Base-by-base conservation (phyloP, 2,113 vertebrate species). In the Laticauda laticaudata region DNA sequence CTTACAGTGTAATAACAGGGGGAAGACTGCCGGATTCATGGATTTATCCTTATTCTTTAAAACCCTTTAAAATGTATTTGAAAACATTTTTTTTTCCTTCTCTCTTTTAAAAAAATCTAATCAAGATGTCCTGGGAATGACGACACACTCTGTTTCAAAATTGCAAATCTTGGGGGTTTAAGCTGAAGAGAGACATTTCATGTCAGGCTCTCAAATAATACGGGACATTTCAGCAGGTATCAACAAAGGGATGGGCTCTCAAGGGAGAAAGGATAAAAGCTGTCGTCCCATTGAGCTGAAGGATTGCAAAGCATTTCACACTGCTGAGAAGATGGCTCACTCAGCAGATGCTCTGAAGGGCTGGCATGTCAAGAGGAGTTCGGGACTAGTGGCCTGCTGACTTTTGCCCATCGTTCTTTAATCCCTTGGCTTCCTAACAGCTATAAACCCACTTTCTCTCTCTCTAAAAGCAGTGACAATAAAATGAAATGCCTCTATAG, bases 381-480 rank as follows among this genome's bases (percentile, higher is more conserved):
- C 92, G 94, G 86, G 90, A 45, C 5, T 91, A 92, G 93, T 89
- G 91, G 95, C 86, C 90, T 57, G 1, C 86, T 92, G 92, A 93
- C 90, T 89, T 91, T 34, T 89, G 75, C 0, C 0, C 92, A 92
- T 94, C 95, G 93, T 93, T 95, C 94, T 48, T 64, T 91, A 94
- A 95, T 94, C 96, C 97, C 89, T n/a, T 89, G 34, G 53, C 92
- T 96, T 90, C 95, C 96, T 95, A 87, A 94, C 39, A 97, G 69
- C 90, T 92, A 95, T 93, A 5, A 94, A 75, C 26, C 87, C 21
- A 23, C 93, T 93, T 91, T 86, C 54, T 91, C 53, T 91, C 53
- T 51, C 93, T 0, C 53, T 90, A 91, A 51, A 90, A 95, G 94
- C 95, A 92, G 59, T 91, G 88, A 39, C 75, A 81, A 81, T 39